Conservation (phyloP, 2,888 invertebrate species). For the Teinopalpus imperialis region DNA sequence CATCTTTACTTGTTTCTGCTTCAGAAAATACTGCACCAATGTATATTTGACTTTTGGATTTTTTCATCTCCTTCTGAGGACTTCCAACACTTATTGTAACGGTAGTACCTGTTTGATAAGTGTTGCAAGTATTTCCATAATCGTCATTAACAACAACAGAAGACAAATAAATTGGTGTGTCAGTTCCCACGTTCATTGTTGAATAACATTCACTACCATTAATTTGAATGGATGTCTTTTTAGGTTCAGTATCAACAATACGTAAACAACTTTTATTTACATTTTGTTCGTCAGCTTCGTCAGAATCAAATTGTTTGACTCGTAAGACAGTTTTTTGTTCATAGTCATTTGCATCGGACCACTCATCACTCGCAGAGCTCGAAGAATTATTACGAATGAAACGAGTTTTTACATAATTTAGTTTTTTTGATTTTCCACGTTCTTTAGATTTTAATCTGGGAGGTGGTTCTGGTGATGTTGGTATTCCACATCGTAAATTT, state of each 20-base stretch:
- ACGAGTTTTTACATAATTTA: conserved; percentile 76
- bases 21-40: conserved; percentile 66
- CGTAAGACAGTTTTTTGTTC: conserved; percentile 70
- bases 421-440: conserved; percentile 63
- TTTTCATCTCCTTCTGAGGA: conserved; percentile 67
- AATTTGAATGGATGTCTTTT: conserved; percentile 88
- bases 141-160: conserved; percentile 87
- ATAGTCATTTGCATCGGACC: conserved; percentile 73
- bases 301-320: conserved; percentile 76
- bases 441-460: conserved; percentile 68
- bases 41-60: conserved; percentile 77
- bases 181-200: conserved; percentile 86
- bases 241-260: conserved; percentile 61
- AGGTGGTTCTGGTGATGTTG: conserved; percentile 74
- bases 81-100: conserved; percentile 84
- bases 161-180: conserved; percentile 86
- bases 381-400: conserved; percentile 71
- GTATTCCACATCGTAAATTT: conserved; percentile 65
- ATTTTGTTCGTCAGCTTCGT: conserved; percentile 61
- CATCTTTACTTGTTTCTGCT: conserved; percentile 44
- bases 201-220: conserved; percentile 88
- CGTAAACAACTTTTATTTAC: conserved; percentile 42
- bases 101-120: conserved; percentile 80
- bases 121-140: conserved; percentile 62
- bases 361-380: conserved; percentile 78